These are phyloP conservation scores for Papilio machaon DNA, from an alignment of 1,140 invertebrate species.

Conservation along the genomic window DNA sequence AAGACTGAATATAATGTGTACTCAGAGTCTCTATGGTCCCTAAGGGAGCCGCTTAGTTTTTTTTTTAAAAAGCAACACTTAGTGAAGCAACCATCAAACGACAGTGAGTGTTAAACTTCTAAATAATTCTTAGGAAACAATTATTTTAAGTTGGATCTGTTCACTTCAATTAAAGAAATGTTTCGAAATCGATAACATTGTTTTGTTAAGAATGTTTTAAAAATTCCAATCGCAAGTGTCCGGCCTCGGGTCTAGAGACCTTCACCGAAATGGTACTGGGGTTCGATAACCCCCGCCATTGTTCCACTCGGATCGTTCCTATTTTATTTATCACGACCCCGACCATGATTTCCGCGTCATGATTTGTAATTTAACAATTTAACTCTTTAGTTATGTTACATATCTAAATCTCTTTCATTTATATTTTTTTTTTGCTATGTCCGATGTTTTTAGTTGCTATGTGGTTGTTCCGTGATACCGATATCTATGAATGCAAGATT, in stretches of 20 bases:
- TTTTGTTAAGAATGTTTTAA: slow-evolving; percentile 32
- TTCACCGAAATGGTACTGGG: slow-evolving; percentile 77
- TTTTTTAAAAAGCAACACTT: not conserved
- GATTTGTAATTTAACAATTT: slow-evolving; percentile 67
- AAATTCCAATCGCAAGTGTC: slow-evolving; percentile 39
- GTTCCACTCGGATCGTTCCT: slow-evolving; percentile 72
- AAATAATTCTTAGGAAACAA: not conserved
- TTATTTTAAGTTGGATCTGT: not conserved
- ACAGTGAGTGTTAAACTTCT: too few species aligned
- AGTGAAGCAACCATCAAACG: too few species aligned
- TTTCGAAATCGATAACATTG: slow-evolving; percentile 27
- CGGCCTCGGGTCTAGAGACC: slow-evolving; percentile 74
- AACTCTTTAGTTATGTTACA: slow-evolving; percentile 12
- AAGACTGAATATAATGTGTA: too few species aligned
- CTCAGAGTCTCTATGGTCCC: too few species aligned
- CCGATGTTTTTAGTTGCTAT: slow-evolving; percentile 1
- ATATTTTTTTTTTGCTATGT: not conserved
- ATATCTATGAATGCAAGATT: not conserved
- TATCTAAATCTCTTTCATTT: slow-evolving; percentile 20
- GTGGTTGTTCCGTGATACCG: not conserved
- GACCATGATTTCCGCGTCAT: slow-evolving; percentile 75
- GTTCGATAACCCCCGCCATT: slow-evolving; percentile 75
- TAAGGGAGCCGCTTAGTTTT: too few species aligned
- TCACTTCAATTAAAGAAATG: slow-evolving; percentile 1
- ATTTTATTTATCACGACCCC: slow-evolving; percentile 72